Conservation (phyloP, 2,797 vertebrate species). For the Lacerta bilineata region DNA sequence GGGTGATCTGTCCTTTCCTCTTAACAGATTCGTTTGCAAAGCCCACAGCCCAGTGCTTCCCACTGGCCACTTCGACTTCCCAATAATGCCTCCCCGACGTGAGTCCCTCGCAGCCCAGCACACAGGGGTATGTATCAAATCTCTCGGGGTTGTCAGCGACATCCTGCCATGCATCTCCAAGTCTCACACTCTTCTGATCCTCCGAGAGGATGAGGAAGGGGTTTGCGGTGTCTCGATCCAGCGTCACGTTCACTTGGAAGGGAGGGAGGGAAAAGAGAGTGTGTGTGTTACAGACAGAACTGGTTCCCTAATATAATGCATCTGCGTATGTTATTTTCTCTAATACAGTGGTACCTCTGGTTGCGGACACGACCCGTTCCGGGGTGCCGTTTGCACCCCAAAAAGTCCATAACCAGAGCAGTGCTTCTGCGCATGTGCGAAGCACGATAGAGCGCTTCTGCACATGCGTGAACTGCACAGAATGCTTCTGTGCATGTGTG, state of each 20-base stretch:
- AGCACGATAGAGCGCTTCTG: too few species aligned
- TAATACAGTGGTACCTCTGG: too few species aligned
- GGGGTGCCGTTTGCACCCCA: too few species aligned
- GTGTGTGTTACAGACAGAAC: background rate
- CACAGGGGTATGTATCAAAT: conserved; percentile 44
- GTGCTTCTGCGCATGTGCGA: too few species aligned
- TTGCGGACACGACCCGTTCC: too few species aligned
- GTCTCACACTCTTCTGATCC: conserved; percentile 55
- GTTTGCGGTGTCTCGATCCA: conserved; percentile 67
- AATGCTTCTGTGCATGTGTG: too few species aligned
- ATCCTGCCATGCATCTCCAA: background rate
- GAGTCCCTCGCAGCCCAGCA: conserved; percentile 38
- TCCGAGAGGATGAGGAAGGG: conserved; percentile 55
- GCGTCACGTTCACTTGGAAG: conserved; percentile 58
- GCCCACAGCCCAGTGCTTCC: conserved; percentile 53
- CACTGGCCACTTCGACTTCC: conserved; percentile 57
- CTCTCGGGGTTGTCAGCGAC: background rate
- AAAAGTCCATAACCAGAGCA: too few species aligned
- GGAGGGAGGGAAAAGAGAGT: background rate
- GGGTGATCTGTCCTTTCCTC: conserved; percentile 46
- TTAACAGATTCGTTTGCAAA: conserved; percentile 49
- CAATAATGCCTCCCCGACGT: conserved; percentile 49
- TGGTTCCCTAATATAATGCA: too few species aligned
- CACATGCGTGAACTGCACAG: too few species aligned
- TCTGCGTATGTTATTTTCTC: too few species aligned